Conservation (phyloP, 2,797 vertebrate species). For the Alca torda region DNA sequence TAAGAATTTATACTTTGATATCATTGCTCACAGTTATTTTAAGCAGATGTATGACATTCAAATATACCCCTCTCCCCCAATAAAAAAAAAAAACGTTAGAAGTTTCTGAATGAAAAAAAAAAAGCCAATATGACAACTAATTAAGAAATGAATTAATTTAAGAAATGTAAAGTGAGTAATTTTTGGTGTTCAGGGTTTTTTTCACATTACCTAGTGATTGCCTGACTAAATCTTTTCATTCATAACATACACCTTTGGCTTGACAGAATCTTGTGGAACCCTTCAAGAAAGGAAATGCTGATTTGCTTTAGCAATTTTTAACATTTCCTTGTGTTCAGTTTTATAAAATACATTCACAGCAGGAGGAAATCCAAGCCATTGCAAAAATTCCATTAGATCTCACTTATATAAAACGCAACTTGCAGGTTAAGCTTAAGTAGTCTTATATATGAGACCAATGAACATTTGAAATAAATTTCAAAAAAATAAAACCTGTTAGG, state of each 20-base stretch:
- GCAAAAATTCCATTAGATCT: background rate
- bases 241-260: background rate
- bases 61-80: background rate
- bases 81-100: background rate
- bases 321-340: background rate
- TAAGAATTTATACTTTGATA: background rate
- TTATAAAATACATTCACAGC: background rate
- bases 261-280: background rate
- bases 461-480: background rate
- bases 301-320: slow-evolving; percentile 22
- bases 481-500: background rate
- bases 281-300: slow-evolving; percentile 8
- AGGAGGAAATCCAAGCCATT: background rate
- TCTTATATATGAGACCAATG: background rate
- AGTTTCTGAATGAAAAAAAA: background rate
- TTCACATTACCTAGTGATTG: background rate
- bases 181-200: background rate
- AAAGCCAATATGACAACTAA: background rate
- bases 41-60: background rate
- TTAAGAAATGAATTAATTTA: no score
- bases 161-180: background rate
- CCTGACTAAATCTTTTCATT: background rate
- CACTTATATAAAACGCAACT: background rate
- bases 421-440: background rate
- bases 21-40: background rate